These are phyloP conservation scores for Sminthurinus aureus DNA, from an alignment of 2,888 invertebrate genomes.

Conservation along the genomic window DNA sequence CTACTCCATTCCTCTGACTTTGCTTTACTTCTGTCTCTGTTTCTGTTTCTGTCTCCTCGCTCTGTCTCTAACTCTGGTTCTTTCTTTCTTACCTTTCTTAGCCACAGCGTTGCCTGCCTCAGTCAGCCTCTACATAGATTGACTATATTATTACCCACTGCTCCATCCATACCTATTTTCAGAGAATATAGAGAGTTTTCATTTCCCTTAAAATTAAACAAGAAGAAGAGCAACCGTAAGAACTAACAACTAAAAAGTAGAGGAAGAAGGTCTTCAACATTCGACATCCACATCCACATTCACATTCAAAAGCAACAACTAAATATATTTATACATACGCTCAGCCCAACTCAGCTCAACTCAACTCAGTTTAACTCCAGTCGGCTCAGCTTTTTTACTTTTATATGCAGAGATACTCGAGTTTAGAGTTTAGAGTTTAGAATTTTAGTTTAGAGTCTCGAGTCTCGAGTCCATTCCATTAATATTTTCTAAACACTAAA, in stretches of 20 bases:
- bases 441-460: too few species aligned
- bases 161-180: slow-evolving; percentile 33
- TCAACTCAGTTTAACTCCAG: too few species aligned
- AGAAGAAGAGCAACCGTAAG: not conserved
- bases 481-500: not conserved
- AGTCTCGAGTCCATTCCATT: too few species aligned
- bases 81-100: not conserved
- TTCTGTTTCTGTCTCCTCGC: not conserved
- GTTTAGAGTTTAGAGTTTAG: too few species aligned
- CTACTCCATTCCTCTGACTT: too few species aligned
- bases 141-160: not conserved
- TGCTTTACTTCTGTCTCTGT: slow-evolving; percentile 30
- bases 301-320: too few species aligned
- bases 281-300: not conserved
- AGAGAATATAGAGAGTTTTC: slow-evolving; percentile 33
- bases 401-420: too few species aligned
- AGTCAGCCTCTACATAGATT: too few species aligned
- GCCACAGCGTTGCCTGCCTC: too few species aligned
- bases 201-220: slow-evolving; percentile 15
- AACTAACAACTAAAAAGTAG: not conserved
- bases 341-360: too few species aligned
- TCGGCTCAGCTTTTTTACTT: too few species aligned
- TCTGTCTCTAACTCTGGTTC: not conserved
- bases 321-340: too few species aligned
- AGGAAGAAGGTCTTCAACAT: not conserved